Evolutionary conservation across 92 coral and sea anemone genomes (phyloP).

Genomic region (Epizoanthus scotinus): DNA sequence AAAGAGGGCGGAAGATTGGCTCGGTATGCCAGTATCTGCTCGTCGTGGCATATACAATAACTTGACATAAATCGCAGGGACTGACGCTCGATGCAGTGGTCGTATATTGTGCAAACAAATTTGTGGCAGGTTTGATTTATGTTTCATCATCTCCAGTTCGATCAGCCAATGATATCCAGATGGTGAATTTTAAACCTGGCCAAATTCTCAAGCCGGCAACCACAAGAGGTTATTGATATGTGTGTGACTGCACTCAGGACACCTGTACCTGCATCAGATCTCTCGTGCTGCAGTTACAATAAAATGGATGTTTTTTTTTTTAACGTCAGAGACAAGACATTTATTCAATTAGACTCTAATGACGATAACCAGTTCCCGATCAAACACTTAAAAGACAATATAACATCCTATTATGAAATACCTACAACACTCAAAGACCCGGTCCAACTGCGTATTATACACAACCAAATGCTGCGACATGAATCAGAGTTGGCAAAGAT

Average conservation of each 20-base stretch:
- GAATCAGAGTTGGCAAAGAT: too few species aligned
- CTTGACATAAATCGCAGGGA: slow-evolving; percentile 9
- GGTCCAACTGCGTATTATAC: too few species aligned
- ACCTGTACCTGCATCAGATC: slow-evolving; percentile 25
- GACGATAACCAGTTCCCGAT: neutral
- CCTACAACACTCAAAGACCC: too few species aligned
- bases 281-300: slow-evolving; percentile 32
- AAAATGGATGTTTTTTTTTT: slow-evolving; percentile 16
- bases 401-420: slow-evolving; percentile 14
- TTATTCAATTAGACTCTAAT: neutral
- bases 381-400: slow-evolving; percentile 23
- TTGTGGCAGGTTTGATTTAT: slow-evolving; percentile 20
- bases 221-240: slow-evolving; percentile 1
- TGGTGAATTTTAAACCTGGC: slow-evolving; percentile 11
- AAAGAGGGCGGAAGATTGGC: slow-evolving; percentile 32
- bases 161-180: slow-evolving; percentile 9
- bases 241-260: slow-evolving; percentile 35
- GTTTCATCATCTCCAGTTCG: slow-evolving; percentile 4
- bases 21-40: slow-evolving; percentile 13
- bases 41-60: slow-evolving; percentile 9
- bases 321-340: slow-evolving; percentile 13
- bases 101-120: slow-evolving; percentile 24
- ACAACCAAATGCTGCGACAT: too few species aligned
- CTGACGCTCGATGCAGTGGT: slow-evolving; percentile 8
- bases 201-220: slow-evolving; percentile 16